Evolutionary conservation across 2,113 vertebrate species (phyloP), one percentile per base, ranked within the genome.

Genomic region (Serilophus lunatus): DNA sequence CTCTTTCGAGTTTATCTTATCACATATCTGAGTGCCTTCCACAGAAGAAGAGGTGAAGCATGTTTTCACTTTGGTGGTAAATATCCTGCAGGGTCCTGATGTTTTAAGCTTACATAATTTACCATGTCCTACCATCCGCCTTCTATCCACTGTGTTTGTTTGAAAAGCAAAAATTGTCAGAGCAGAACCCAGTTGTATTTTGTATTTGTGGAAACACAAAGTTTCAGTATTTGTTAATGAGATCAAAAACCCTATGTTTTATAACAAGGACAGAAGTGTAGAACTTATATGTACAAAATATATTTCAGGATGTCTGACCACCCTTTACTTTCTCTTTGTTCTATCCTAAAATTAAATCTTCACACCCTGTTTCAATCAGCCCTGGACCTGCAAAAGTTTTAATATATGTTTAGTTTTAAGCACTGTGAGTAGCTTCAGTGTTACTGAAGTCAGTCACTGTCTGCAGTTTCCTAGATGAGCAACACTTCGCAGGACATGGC

Each of bases 211-310:
- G 24, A 76, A 88, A 54, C 25, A 40, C 28, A 49, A 47, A 54
- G 22, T 77, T 85, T 44, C 35, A 61, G 9, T 64, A 13, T 33
- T 82, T 36, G 16, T 45, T 69, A 92, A 80, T 12, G 17, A 69
- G 49, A 69, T 24, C 0, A 0, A 86, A 86, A 57, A 0, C 1
- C 6, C 1, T 1, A 57, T 0, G 0, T 51, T 45, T 80, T 36
- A 60, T 40, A 26, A 79, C 1, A 2, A 92, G 17, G 17, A 69
- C 36, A 82, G 53, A 60, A 78, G 9, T 10, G 6, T 36, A 87
- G 24, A 72, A 79, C 20, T 4, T 7, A 31, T 35, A 42, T 24
- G 17, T 51, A 44, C 9, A 50, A 76, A 85, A 77, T 25, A 50
- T 14, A 92, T 56, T 77, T 87, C 17, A 76, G 33, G 12, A 76